Evolutionary conservation across 2,888 invertebrate genomes (phyloP).

Genomic region (Acleris laterana): DNA sequence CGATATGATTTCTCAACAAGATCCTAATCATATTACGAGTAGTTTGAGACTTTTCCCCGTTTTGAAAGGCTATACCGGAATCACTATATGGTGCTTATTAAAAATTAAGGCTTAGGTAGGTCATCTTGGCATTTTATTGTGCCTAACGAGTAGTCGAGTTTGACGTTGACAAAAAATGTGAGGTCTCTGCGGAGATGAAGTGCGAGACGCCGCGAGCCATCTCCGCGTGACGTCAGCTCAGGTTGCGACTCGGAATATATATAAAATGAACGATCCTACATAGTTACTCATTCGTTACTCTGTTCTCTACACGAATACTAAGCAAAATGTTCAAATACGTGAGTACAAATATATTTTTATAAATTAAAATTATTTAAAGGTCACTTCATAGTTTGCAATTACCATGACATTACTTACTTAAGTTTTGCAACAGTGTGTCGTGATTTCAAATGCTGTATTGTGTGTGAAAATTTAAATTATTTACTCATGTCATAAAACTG

Average conservation of each 20-base stretch:
- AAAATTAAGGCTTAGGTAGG: background rate
- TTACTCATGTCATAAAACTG: background rate
- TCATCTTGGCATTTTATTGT: background rate
- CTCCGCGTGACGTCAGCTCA: constrained; percentile 73
- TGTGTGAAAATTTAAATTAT: constrained; percentile 4
- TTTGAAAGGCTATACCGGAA: no score
- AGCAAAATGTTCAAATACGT: constrained; percentile 82
- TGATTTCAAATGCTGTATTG: constrained; percentile 40
- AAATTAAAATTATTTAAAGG: constrained; percentile 45
- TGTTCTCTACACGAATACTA: constrained; percentile 77
- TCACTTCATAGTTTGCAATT: constrained; percentile 39
- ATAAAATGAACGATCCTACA: constrained; percentile 76
- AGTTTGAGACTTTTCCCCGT: no score
- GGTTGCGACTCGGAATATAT: constrained; percentile 73
- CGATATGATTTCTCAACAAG: no score
- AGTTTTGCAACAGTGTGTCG: constrained; percentile 56
- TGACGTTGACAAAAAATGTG: constrained; percentile 58
- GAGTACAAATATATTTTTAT: constrained; percentile 54
- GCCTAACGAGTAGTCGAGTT: constrained; percentile 28
- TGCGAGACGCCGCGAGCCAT: constrained; percentile 57
- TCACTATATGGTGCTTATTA: background rate
- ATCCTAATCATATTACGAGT: no score
- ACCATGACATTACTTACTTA: constrained; percentile 47
- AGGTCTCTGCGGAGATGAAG: constrained; percentile 53
- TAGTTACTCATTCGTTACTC: constrained; percentile 80